Percentiles rank a stretch among this genome's conserved stretches.
These are phyloP conservation scores for Prietella phreatophila DNA, from an alignment of 2,113 vertebrate genomes.

Conservation along the genomic window DNA sequence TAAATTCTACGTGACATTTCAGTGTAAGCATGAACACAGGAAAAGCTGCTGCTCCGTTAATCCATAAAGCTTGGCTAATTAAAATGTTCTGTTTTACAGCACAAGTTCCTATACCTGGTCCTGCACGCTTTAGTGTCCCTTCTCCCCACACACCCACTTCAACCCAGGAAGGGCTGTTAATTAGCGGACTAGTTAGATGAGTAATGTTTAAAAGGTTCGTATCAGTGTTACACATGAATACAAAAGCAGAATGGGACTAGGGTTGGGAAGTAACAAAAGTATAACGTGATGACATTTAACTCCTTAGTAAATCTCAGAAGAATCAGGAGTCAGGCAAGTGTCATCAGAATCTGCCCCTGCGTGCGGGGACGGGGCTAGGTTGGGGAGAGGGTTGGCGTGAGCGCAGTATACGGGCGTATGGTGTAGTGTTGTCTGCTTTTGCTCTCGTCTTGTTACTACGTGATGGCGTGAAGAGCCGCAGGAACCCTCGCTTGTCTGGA, in stretches of 20 bases:
- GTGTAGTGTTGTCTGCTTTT: constrained; percentile 64
- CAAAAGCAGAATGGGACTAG: background rate
- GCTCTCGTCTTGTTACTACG: constrained; percentile 54
- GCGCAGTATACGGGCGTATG: constrained; percentile 73
- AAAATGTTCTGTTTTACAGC: background rate
- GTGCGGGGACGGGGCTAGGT: constrained; percentile 65
- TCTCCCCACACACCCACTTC: background rate
- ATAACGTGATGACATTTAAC: background rate
- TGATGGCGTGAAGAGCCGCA: constrained; percentile 71
- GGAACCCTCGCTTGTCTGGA: constrained; percentile 82
- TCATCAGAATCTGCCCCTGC: constrained; percentile 64
- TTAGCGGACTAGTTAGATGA: background rate
- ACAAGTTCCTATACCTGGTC: background rate
- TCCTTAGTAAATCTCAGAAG: background rate
- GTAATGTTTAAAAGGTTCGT: background rate
- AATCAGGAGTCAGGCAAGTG: background rate
- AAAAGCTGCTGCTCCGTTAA: background rate
- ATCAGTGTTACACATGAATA: background rate
- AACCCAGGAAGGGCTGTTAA: background rate
- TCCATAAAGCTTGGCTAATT: background rate
- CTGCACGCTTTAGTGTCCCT: background rate
- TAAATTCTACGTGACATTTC: background rate
- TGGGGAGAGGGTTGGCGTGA: constrained; percentile 73
- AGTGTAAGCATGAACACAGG: background rate
- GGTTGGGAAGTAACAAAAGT: background rate